These are phyloP conservation scores for Mongoloraphidia duomilia DNA, from an alignment of 2,888 invertebrate species.

Conservation along the genomic window DNA sequence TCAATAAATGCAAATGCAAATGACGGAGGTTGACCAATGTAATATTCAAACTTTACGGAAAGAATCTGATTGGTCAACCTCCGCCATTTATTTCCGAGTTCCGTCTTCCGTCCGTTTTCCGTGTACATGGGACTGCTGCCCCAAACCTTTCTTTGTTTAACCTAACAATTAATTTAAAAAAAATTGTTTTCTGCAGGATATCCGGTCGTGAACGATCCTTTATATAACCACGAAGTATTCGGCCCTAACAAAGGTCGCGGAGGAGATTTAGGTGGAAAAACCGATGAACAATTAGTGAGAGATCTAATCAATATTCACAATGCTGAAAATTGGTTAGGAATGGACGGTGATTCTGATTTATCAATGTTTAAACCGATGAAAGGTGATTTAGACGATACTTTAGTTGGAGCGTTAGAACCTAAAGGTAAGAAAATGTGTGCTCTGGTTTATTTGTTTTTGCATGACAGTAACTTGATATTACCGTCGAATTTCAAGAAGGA, in stretches of 20 bases:
- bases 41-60: too few species aligned
- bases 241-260: conserved; percentile 85
- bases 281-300: conserved; percentile 74
- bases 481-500: too few species aligned
- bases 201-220: conserved; percentile 93
- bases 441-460: too few species aligned
- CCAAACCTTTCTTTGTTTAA: too few species aligned
- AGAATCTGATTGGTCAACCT: too few species aligned
- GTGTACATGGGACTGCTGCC: too few species aligned
- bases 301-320: conserved; percentile 87
- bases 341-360: conserved; percentile 77
- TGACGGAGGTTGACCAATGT: too few species aligned
- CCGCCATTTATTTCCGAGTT: too few species aligned
- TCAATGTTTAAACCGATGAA: conserved; percentile 63
- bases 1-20: too few species aligned
- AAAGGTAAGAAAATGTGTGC: conserved; percentile 22
- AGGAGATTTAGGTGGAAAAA: conserved; percentile 76
- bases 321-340: conserved; percentile 85
- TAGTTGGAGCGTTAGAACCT: conserved; percentile 25
- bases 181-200: conserved; percentile 47
- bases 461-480: too few species aligned
- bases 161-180: not conserved
- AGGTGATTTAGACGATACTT: conserved; percentile 46
- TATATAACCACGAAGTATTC: conserved; percentile 93
- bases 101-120: too few species aligned